phyloP scores from a whole-genome alignment of 2,888 invertebrate genomes.

The Folsomia manolachei region DNA sequence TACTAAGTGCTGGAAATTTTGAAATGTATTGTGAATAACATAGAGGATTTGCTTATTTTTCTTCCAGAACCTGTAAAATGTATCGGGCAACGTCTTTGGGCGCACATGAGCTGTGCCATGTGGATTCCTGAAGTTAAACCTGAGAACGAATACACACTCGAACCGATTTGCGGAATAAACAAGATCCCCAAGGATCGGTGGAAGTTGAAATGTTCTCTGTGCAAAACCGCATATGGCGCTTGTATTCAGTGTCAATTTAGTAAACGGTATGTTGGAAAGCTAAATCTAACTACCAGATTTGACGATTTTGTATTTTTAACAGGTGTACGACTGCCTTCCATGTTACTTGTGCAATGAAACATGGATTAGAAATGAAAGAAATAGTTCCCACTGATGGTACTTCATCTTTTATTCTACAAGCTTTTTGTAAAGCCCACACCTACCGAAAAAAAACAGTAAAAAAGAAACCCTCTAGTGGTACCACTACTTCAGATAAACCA shows the following conservation, averaged over 20 bases:
- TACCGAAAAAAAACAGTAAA: too few relatives aligned
- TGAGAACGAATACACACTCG: neutral
- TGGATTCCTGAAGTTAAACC: conserved; percentile 24
- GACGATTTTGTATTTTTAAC: neutral
- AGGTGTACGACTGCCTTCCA: conserved; percentile 20
- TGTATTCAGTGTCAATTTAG: conserved; percentile 19
- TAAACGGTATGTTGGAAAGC: conserved; percentile 4
- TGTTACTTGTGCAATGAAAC: conserved; percentile 19
- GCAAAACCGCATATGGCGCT: conserved; percentile 11
- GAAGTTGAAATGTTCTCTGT: conserved; percentile 20
- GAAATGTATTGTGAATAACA: too few relatives aligned
- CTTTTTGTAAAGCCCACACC: conserved; percentile 11
- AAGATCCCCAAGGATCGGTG: conserved; percentile 10
- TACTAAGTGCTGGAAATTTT: too few relatives aligned
- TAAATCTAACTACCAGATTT: neutral
- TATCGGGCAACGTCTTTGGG: conserved; percentile 11
- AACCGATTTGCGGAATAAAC: neutral
- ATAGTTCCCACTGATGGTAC: conserved; percentile 9
- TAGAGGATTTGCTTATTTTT: too few relatives aligned
- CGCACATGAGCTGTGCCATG: conserved; percentile 17
- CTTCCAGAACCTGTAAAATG: conserved; percentile 15
- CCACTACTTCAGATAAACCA: neutral
- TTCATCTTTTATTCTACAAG: neutral
- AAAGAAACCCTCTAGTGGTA: too few relatives aligned
- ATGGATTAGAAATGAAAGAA: conserved; percentile 8